Conservation (phyloP, 2,888 invertebrate genomes). For the Drosophila gaucha region DNA sequence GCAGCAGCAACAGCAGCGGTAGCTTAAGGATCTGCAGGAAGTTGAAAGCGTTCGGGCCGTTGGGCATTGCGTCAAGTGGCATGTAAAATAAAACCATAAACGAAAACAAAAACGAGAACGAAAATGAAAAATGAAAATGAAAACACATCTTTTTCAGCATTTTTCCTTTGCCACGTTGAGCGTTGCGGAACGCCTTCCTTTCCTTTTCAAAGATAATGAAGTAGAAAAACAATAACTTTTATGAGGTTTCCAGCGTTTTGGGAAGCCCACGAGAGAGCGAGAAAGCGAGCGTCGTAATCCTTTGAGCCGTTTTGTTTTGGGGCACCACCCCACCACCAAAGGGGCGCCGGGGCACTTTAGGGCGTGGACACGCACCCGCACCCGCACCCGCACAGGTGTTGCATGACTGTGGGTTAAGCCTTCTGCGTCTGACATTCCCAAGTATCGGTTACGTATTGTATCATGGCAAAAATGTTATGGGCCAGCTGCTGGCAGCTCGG, state of each 20-base stretch:
- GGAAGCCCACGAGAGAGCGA: slow-evolving; percentile 37
- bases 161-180: not conserved
- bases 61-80: slow-evolving; percentile 36
- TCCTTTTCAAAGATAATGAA: slow-evolving; percentile 78
- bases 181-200: slow-evolving; percentile 12
- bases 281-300: slow-evolving; percentile 53
- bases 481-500: too few species aligned
- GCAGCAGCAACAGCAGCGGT: slow-evolving; percentile 7
- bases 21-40: slow-evolving; percentile 37
- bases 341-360: slow-evolving; percentile 50
- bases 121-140: not conserved
- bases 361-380: slow-evolving; percentile 34
- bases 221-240: slow-evolving; percentile 82
- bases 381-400: slow-evolving; percentile 29
- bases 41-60: not conserved
- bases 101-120: slow-evolving; percentile 34
- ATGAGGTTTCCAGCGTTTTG: slow-evolving; percentile 71
- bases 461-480: slow-evolving; percentile 52
- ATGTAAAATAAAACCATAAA: slow-evolving; percentile 76
- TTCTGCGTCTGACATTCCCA: slow-evolving; percentile 69
- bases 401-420: slow-evolving; percentile 14
- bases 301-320: slow-evolving; percentile 65
- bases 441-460: slow-evolving; percentile 76
- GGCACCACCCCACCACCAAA: not conserved
- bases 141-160: slow-evolving; percentile 1